These are phyloP conservation scores for Sinopyrophorus schimmeli DNA, from an alignment of 2,888 invertebrate genomes.

Conservation along the genomic window DNA sequence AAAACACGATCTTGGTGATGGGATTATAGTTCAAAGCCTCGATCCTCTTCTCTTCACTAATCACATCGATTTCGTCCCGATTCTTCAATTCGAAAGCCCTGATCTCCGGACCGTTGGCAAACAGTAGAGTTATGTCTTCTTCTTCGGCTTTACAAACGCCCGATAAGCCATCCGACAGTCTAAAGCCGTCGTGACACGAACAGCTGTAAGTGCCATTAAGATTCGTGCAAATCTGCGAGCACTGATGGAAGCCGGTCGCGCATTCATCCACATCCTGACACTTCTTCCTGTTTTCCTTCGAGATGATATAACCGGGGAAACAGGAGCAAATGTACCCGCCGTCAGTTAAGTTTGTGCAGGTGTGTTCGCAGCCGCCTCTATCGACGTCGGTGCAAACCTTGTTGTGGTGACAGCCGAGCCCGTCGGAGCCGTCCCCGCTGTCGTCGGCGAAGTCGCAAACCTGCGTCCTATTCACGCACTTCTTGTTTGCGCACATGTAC, in stretches of 20 bases:
- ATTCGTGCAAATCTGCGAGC: conserved; percentile 93
- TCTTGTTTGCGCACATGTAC: conserved; percentile 86
- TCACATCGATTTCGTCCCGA: conserved; percentile 74
- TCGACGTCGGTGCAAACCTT: conserved; percentile 62
- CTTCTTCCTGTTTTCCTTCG: conserved; percentile 76
- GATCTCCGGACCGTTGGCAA: conserved; percentile 86
- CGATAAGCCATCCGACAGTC: conserved; percentile 72
- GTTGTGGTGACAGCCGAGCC: conserved; percentile 81
- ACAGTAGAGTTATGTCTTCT: conserved; percentile 69
- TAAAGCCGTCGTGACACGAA: conserved; percentile 82
- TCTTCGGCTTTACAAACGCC: conserved; percentile 80
- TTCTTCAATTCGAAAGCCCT: conserved; percentile 68
- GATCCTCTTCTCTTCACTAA: conserved; percentile 84
- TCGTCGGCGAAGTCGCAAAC: conserved; percentile 90
- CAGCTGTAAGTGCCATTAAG: conserved; percentile 89
- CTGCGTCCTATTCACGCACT: conserved; percentile 76
- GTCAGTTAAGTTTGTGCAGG: conserved; percentile 82
- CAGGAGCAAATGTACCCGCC: conserved; percentile 91
- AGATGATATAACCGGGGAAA: conserved; percentile 82
- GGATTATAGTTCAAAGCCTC: conserved; percentile 92
- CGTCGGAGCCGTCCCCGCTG: conserved; percentile 89
- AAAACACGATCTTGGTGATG: conserved; percentile 82
- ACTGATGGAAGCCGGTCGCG: conserved; percentile 77
- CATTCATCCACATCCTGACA: conserved; percentile 93
- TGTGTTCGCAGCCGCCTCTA: conserved; percentile 88